Conservation (phyloP, 2,797 vertebrate genomes). For the Alauda arvensis region DNA sequence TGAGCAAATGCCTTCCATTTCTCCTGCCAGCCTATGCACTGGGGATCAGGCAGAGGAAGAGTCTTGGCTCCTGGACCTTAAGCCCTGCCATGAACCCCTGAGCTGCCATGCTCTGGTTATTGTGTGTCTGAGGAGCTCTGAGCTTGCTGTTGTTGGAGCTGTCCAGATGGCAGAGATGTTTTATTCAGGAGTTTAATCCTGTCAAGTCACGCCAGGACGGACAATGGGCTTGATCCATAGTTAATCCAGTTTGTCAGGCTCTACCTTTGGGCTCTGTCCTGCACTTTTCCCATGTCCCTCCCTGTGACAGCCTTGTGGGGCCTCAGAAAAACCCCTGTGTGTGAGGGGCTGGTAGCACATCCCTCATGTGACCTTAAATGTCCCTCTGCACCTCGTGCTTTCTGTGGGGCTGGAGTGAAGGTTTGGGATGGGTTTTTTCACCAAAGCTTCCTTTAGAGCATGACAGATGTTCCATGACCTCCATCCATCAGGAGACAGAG, state of each 20-base stretch:
- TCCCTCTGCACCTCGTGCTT: background rate
- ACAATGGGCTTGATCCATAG: background rate
- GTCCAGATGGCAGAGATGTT: slow-evolving; percentile 24
- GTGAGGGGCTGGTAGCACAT: background rate
- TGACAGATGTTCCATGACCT: background rate
- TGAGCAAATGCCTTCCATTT: background rate
- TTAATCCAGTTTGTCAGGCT: slow-evolving; percentile 17
- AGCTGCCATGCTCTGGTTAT: background rate
- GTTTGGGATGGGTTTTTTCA: background rate
- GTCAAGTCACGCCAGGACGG: background rate
- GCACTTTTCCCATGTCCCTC: background rate
- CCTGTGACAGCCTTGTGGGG: background rate
- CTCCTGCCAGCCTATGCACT: background rate
- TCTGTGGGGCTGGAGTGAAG: background rate
- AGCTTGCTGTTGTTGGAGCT: background rate
- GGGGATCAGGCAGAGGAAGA: background rate
- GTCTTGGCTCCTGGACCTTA: background rate
- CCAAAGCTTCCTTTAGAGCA: background rate
- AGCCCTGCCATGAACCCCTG: background rate
- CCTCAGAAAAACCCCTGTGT: rapidly evolving
- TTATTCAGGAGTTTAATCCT: slow-evolving; percentile 45
- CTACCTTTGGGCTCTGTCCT: background rate
- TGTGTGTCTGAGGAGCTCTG: background rate
- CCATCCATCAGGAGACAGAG: background rate
- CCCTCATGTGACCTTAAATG: rapidly evolving